phyloP scores from a whole-genome alignment of 2,888 invertebrate species.

The Acanthosepion lycidas region DNA sequence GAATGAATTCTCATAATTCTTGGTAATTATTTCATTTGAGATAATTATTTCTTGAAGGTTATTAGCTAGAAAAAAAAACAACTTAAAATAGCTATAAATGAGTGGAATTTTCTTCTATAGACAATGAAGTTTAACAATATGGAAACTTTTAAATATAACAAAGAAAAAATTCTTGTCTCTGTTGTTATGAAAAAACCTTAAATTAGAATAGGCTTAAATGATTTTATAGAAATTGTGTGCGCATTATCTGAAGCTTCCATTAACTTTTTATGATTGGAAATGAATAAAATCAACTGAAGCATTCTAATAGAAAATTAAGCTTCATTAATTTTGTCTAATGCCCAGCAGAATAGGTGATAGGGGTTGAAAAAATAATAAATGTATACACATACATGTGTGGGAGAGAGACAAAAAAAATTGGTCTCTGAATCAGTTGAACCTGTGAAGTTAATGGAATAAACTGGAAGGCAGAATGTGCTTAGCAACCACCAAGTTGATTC shows the following conservation, averaged over 20 bases:
- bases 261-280: background rate
- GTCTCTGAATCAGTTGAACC: background rate
- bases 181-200: background rate
- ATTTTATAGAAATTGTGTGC: background rate
- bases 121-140: background rate
- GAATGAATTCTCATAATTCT: background rate
- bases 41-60: background rate
- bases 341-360: background rate
- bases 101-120: background rate
- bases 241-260: background rate
- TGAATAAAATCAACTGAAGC: background rate
- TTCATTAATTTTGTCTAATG: background rate
- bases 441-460: background rate
- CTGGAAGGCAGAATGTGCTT: constrained; percentile 33
- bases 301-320: background rate
- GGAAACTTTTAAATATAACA: background rate
- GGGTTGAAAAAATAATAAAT: background rate
- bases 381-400: background rate
- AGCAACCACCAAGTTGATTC: background rate
- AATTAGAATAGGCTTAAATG: background rate
- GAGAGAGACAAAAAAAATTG: background rate
- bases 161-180: too few relatives aligned
- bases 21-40: background rate
- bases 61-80: too few relatives aligned
- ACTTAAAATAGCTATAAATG: background rate